phyloP scores from a whole-genome alignment of 2,888 invertebrate species.

The Epinotia brunnichana region DNA sequence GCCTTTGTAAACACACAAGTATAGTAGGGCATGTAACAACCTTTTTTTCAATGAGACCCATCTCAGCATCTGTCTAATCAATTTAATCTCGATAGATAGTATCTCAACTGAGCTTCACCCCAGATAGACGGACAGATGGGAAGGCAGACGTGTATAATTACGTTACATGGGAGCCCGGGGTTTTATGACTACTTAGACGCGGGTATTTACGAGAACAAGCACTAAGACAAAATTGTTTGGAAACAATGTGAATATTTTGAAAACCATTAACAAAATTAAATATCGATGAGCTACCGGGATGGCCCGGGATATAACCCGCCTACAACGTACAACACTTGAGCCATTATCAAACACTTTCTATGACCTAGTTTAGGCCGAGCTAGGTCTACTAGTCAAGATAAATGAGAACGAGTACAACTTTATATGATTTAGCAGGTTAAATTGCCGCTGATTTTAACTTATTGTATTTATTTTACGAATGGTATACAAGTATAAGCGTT shows the following conservation, averaged over 20 bases:
- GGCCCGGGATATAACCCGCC: too few species aligned
- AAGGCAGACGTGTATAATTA: slow-evolving; percentile 2
- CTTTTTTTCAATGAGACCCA: background rate
- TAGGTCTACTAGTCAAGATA: too few species aligned
- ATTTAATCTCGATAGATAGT: slow-evolving; percentile 8
- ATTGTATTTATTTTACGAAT: too few species aligned
- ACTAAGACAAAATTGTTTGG: background rate
- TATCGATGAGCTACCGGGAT: too few species aligned
- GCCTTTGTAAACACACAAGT: background rate
- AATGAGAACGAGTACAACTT: too few species aligned
- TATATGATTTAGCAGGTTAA: too few species aligned
- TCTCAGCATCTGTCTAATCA: slow-evolving; percentile 15
- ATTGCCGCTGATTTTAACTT: too few species aligned
- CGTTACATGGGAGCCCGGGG: slow-evolving; percentile 5
- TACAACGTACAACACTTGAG: too few species aligned
- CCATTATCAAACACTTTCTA: too few species aligned
- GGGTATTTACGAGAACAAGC: background rate
- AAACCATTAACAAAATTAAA: background rate
- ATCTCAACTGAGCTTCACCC: background rate
- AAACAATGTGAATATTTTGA: too few species aligned
- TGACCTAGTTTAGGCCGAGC: too few species aligned
- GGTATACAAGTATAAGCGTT: too few species aligned
- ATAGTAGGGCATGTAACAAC: background rate
- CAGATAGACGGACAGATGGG: background rate
- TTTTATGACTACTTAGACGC: background rate